These are phyloP conservation scores for Drosophila kambysellisi DNA, from an alignment of 2,888 invertebrate genomes.

Conservation along the genomic window DNA sequence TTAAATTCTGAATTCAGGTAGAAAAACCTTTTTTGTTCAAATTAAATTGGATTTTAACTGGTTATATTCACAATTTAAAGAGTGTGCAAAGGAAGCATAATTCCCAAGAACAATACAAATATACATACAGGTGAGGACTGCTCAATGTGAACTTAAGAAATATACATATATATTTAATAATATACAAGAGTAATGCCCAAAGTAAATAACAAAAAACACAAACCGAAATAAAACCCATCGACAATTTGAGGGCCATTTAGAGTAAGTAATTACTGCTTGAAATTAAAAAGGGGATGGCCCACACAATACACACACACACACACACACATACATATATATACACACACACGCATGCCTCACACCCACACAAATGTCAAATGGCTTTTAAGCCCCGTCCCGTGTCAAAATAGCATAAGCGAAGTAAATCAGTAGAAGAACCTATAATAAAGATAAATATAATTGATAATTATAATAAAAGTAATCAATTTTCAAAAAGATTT, in stretches of 20 bases:
- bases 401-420: neutral
- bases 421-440: constrained; percentile 5
- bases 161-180: constrained; percentile 2
- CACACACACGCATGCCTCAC: neutral
- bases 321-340: constrained; percentile 1
- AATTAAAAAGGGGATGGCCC: constrained; percentile 64
- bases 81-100: neutral
- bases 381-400: constrained; percentile 17
- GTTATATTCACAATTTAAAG: neutral
- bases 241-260: constrained; percentile 58
- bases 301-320: constrained; percentile 14
- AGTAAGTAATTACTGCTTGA: constrained; percentile 60
- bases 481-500: too few species aligned
- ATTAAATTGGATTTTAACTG: neutral
- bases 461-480: too few species aligned
- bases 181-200: constrained; percentile 10
- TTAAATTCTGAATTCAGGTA: neutral
- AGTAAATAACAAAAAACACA: constrained; percentile 21
- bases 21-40: neutral
- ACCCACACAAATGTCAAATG: constrained; percentile 29
- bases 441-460: neutral
- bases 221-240: constrained; percentile 34
- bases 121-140: neutral
- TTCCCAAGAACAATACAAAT: constrained; percentile 4
- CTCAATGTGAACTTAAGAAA: constrained; percentile 11